Conservation (phyloP, 2,113 vertebrate species). For the Kryptolebias marmoratus region DNA sequence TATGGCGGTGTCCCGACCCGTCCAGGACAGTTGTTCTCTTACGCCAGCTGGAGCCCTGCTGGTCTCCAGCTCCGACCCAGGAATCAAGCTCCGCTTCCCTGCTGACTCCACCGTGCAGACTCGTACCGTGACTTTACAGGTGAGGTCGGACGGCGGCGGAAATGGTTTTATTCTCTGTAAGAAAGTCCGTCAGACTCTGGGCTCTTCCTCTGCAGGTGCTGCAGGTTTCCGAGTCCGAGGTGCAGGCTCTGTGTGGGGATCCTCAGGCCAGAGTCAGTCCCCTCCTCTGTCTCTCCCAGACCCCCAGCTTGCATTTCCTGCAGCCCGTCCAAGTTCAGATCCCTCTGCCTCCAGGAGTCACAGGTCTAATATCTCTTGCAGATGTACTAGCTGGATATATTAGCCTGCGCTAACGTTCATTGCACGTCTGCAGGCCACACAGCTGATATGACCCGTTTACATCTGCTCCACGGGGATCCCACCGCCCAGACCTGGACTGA, state of each 20-base stretch:
- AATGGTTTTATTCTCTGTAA: background rate
- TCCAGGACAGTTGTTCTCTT: constrained; percentile 86
- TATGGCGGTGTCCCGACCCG: constrained; percentile 86
- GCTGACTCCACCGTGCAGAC: constrained; percentile 82
- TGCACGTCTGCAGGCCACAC: constrained; percentile 80
- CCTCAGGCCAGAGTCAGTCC: constrained; percentile 82
- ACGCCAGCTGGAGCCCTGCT: constrained; percentile 86
- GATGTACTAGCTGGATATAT: constrained; percentile 1
- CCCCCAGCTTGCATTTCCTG: constrained; percentile 82
- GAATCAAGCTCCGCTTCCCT: constrained; percentile 90
- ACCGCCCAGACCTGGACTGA: constrained; percentile 89
- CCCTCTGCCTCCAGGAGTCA: constrained; percentile 87
- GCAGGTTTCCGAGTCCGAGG: constrained; percentile 76
- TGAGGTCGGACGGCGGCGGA: constrained; percentile 14
- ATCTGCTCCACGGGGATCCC: constrained; percentile 87
- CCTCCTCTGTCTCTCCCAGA: constrained; percentile 89
- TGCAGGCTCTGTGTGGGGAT: constrained; percentile 79
- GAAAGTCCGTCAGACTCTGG: background rate
- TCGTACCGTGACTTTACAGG: constrained; percentile 75
- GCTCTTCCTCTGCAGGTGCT: constrained; percentile 82
- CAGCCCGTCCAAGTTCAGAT: constrained; percentile 91
- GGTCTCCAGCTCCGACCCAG: constrained; percentile 85
- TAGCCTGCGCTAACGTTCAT: constrained; percentile 11
- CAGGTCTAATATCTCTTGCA: constrained; percentile 79
- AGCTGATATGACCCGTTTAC: constrained; percentile 83